Base-by-base conservation (phyloP, 2,888 invertebrate species). In the Amphimallon solstitiale region DNA sequence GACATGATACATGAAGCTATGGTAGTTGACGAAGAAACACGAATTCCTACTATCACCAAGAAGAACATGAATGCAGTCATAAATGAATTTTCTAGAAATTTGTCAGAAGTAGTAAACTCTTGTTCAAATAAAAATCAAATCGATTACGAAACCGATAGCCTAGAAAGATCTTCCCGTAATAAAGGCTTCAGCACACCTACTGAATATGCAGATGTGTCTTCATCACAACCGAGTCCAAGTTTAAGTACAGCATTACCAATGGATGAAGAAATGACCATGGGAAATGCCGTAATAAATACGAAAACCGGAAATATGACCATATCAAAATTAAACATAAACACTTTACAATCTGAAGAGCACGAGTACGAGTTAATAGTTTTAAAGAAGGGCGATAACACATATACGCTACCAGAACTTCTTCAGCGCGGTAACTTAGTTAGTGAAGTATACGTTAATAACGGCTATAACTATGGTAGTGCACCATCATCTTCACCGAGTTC, bases 211-310 rank as follows among this genome's bases (percentile, higher is more conserved):
- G 91, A 91, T 72, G 80, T 88, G 3, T 86, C 89, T 0, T 88
- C 88, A 14, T 87, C 88, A 4, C 92, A 92, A 74, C 88, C 92
- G 0, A 91, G 91, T 75, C 92, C 92, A 2, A 90, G 90, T 69
- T 79, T 92, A 65, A 92, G 91, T 71, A 86, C 88, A 1, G 91
- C 92, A 0, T 79, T 93, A 62, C 93, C 92, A 0, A 84, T 92
- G 78, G 92, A 92, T 76, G 93, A 93, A 83, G 92, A 93, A 79
- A 83, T 93, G 71, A 92, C 92, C 19, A 92, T 92, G 85, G 85
- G 88, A 73, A 92, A 93, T 76, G 90, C 91, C 2, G 86, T 92
- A 1, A 90, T 92, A 69, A 89, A 90, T 78, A 83, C 85, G 5
- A 83, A 85, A 71, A 87, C 88, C 0, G 88, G 86, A 21, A 87